phyloP scores from a whole-genome alignment of 1,140 invertebrate species.

The Euura saliciscinereae region DNA sequence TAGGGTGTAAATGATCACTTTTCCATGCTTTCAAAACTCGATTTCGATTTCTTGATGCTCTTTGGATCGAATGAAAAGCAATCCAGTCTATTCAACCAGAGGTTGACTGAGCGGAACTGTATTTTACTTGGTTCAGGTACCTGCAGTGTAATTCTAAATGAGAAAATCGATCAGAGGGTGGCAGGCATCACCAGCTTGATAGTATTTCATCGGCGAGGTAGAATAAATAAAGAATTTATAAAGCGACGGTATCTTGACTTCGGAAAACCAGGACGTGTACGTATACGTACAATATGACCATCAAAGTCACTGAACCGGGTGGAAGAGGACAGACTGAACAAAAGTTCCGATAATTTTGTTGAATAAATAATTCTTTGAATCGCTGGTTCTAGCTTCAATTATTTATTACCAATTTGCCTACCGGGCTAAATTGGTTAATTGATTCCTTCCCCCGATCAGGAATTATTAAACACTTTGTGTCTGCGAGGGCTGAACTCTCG shows the following conservation, averaged over 20 bases:
- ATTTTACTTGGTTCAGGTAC: background rate
- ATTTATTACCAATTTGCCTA: background rate
- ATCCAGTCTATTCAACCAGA: background rate
- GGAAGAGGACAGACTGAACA: background rate
- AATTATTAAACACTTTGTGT: background rate
- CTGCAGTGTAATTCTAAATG: background rate
- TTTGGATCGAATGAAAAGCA: background rate
- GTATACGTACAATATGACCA: no score
- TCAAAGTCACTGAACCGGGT: no score
- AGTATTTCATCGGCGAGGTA: background rate
- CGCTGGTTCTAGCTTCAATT: background rate
- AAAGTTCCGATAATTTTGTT: background rate
- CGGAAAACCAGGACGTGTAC: background rate
- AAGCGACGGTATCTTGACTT: background rate
- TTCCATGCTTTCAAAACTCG: background rate
- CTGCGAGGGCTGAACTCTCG: no score
- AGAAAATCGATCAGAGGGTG: background rate
- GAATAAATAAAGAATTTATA: background rate
- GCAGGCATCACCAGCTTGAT: background rate
- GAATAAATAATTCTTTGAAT: background rate
- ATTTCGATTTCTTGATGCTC: background rate
- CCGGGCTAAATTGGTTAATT: background rate
- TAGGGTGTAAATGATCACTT: background rate
- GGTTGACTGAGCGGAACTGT: background rate
- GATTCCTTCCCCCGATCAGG: background rate